Evolutionary conservation across 2,888 invertebrate genomes (phyloP), one percentile per base, ranked within the genome.

Genomic region (Nephrotoma flavescens): DNA sequence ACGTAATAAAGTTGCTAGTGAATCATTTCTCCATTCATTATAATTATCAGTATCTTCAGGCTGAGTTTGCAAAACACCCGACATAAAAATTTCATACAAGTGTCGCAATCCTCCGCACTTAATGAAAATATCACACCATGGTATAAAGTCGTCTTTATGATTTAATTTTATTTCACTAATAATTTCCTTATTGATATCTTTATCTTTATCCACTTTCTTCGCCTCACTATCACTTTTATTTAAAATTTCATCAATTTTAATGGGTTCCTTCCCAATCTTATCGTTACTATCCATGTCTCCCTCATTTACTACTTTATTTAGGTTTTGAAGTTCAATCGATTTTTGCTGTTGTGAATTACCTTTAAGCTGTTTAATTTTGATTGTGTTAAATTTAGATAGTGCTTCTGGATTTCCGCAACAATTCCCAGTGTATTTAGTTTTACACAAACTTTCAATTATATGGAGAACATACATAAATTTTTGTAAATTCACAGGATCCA

Each of bases 401-500:
- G 12, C 88, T 87, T 85, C 88, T 87, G 19, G 57, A 87, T 84
- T 89, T 87, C 41, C 88, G 88, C 4, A 88, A 87, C 9, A 87
- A 47, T 88, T 88, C 42, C 89, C 89, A 89, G 89, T 89, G 87
- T 90, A 90, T 87, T 90, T 90, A 3, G 91, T 87, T 0, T 91
- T 88, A 88, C 93, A 93, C 41, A 96, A 91, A 52, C 95, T 95
- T 90, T 97, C 97, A 0, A 98, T 96, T 88, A 98, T 98, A 91
- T 98, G 97, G 87, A 98, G 92, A 0, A 97, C 97, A 90, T 98
- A 98, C 97, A 98, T 98, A 86, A 98, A 94, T 90, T 97, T 97
- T 91, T 98, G 98, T 0, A 98, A 96, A 90, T 97, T 97, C 42
- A 95, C 95, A 0, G 97, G 96, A 92, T 98, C 96, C 11, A 98